phyloP scores from a whole-genome alignment of 2,888 invertebrate genomes.

The Bedellia somnulentella region DNA sequence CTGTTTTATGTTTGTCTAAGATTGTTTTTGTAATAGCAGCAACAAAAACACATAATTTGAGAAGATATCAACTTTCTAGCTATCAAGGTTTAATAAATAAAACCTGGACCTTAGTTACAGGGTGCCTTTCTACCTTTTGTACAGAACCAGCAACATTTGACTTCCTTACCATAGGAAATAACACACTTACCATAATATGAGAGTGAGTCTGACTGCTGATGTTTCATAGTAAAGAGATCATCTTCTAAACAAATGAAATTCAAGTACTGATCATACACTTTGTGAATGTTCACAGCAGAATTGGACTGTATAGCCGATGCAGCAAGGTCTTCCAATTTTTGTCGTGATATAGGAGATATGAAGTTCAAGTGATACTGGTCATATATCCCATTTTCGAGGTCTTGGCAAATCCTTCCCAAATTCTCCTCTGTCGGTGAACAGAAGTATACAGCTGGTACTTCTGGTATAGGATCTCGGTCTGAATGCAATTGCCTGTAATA shows the following conservation, averaged over 20 bases:
- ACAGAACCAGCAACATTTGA: slow-evolving; percentile 5
- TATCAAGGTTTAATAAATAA: too few species aligned
- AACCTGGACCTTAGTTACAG: too few species aligned
- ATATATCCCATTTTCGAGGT: slow-evolving; percentile 85
- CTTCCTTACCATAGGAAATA: not conserved
- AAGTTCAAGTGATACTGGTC: slow-evolving; percentile 96
- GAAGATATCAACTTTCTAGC: too few species aligned
- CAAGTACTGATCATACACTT: slow-evolving; percentile 97
- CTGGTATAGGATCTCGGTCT: slow-evolving; percentile 90
- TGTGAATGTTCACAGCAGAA: slow-evolving; percentile 88
- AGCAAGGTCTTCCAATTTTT: slow-evolving; percentile 93
- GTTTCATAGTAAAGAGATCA: slow-evolving; percentile 92
- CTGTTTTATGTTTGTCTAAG: too few species aligned
- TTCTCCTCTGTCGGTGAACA: slow-evolving; percentile 96
- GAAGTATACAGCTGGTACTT: slow-evolving; percentile 98
- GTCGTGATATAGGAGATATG: slow-evolving; percentile 90
- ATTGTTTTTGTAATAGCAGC: too few species aligned
- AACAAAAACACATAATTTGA: too few species aligned
- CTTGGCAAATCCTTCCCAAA: slow-evolving; percentile 89
- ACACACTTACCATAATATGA: slow-evolving; percentile 83
- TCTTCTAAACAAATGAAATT: slow-evolving; percentile 98
- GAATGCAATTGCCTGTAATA: slow-evolving; percentile 79
- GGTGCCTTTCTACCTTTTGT: too few species aligned
- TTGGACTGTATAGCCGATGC: slow-evolving; percentile 88
- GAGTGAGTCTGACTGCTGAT: slow-evolving; percentile 87